A percentile compares a stretch with the other conserved stretches of the same genome.
Conservation (phyloP, 2,888 invertebrate genomes). For the Nezara viridula region DNA sequence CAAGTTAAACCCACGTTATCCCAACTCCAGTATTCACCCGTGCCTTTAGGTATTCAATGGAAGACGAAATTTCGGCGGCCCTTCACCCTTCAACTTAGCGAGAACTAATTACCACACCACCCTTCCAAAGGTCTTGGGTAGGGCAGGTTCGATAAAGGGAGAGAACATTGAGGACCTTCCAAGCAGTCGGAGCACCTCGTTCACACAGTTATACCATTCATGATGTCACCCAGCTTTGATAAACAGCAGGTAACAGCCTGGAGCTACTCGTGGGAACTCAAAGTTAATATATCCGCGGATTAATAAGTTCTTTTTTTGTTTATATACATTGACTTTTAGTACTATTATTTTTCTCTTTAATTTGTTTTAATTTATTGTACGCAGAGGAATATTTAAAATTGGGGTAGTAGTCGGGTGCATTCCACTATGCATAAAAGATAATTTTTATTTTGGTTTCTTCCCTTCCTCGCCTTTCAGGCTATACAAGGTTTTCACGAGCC, state of each 20-base stretch:
- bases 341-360: too few relatives aligned
- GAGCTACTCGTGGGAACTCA: neutral
- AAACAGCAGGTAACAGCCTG: neutral
- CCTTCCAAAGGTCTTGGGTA: neutral
- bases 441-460: too few relatives aligned
- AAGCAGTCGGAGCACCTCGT: neutral
- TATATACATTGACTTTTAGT: too few relatives aligned
- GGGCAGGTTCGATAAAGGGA: conserved; percentile 7
- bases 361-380: too few relatives aligned
- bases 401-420: too few relatives aligned
- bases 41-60: neutral
- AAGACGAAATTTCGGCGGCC: neutral
- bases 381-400: too few relatives aligned
- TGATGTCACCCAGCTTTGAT: neutral
- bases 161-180: neutral
- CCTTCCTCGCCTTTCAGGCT: too few relatives aligned
- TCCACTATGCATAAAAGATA: too few relatives aligned
- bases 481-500: too few relatives aligned
- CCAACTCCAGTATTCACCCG: too few relatives aligned
- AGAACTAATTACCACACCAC: neutral
- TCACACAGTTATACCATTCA: neutral
- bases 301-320: too few relatives aligned
- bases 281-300: neutral
- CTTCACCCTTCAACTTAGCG: neutral
- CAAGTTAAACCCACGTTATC: too few relatives aligned